Evolutionary conservation across 2,113 vertebrate species (phyloP).

Genomic region (Cynocephalus volans): DNA sequence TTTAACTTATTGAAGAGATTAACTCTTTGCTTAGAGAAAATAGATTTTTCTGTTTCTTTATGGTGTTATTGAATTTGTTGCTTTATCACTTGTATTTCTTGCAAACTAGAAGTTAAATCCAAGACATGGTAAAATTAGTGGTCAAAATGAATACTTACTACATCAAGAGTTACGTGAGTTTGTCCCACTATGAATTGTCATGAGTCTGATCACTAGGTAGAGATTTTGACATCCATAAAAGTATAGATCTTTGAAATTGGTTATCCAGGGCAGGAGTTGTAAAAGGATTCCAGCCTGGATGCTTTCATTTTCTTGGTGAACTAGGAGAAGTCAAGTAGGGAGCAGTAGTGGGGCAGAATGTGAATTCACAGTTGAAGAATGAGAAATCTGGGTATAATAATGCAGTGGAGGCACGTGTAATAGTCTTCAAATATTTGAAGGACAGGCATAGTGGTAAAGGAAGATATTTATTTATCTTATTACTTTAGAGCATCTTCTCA

Average conservation of each 20-base stretch:
- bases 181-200: neutral
- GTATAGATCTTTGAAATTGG: slow-evolving; percentile 4
- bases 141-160: neutral
- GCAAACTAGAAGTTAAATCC: neutral
- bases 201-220: neutral
- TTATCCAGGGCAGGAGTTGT: neutral
- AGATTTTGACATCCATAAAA: neutral
- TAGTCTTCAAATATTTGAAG: slow-evolving; percentile 10
- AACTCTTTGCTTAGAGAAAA: neutral
- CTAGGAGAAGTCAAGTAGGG: neutral
- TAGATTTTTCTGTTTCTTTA: slow-evolving; percentile 29
- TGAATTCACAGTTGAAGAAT: slow-evolving; percentile 20
- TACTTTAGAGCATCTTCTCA: slow-evolving; percentile 30
- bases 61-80: neutral
- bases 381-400: neutral
- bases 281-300: neutral
- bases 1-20: neutral
- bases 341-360: neutral
- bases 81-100: slow-evolving; percentile 8
- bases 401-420: neutral
- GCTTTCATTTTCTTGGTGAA: neutral
- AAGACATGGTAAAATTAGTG: neutral
- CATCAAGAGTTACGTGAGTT: neutral
- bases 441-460: neutral
- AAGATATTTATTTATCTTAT: neutral